phyloP scores from a whole-genome alignment of 2,888 invertebrate species.

The Drosophila kokeensis region DNA sequence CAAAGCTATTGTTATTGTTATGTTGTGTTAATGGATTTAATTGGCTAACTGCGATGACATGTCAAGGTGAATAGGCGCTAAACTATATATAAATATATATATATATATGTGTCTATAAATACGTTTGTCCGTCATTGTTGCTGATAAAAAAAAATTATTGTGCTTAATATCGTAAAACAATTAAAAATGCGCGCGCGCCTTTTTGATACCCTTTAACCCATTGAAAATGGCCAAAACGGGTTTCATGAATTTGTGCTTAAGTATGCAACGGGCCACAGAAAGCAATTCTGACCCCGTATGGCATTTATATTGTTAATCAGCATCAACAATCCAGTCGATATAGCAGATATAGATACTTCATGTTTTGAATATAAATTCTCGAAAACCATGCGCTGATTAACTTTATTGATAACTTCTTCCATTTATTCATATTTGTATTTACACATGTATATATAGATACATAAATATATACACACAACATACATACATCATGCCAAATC shows the following conservation, averaged over 20 bases:
- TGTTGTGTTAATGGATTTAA: slow-evolving; percentile 65
- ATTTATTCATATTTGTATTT: background rate
- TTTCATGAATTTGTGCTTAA: background rate
- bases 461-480: background rate
- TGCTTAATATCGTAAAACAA: slow-evolving; percentile 57
- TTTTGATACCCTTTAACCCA: slow-evolving; percentile 5
- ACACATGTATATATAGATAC: background rate
- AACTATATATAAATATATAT: slow-evolving; percentile 8
- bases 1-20: slow-evolving; percentile 37
- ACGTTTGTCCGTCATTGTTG: slow-evolving; percentile 55
- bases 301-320: background rate
- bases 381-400: background rate
- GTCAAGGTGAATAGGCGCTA: slow-evolving; percentile 67
- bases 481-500: background rate
- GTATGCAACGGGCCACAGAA: background rate
- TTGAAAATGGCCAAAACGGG: background rate
- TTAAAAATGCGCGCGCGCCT: slow-evolving; percentile 59
- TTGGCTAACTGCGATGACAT: slow-evolving; percentile 61
- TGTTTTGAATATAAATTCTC: background rate
- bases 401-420: background rate
- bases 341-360: background rate
- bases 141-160: slow-evolving; percentile 66
- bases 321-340: background rate
- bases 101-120: slow-evolving; percentile 16
- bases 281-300: background rate